Conservation (phyloP, 2,797 vertebrate species). For the Strix occidentalis region DNA sequence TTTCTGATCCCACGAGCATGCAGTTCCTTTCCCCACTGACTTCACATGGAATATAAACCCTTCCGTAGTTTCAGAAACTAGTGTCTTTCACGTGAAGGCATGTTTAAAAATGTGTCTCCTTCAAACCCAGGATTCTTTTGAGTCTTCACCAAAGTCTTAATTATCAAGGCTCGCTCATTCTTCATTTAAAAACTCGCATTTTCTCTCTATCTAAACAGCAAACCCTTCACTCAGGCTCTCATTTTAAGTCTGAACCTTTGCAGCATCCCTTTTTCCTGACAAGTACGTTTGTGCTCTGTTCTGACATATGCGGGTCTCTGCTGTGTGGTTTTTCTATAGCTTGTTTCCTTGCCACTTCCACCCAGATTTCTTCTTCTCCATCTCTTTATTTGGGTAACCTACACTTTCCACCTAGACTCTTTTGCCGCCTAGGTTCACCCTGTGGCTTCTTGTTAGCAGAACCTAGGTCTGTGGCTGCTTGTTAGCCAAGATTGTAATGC, state of each 20-base stretch:
- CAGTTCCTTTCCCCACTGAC: neutral
- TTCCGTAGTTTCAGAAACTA: neutral
- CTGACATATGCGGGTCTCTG: neutral
- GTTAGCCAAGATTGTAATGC: neutral
- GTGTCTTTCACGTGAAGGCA: neutral
- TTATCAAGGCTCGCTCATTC: neutral
- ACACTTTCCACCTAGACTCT: neutral
- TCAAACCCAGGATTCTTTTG: neutral
- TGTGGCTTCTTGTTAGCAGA: neutral
- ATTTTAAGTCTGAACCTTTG: neutral
- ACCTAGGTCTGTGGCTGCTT: neutral
- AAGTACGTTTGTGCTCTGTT: neutral
- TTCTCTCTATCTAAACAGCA: neutral
- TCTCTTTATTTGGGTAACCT: neutral
- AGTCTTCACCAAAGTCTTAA: neutral
- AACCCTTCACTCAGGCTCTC: neutral
- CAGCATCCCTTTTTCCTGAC: neutral
- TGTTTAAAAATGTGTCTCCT: neutral
- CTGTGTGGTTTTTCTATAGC: neutral
- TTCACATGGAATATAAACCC: neutral
- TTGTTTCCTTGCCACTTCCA: neutral
- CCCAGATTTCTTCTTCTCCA: neutral
- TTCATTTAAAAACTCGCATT: neutral
- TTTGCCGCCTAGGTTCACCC: neutral
- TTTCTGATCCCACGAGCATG: fast-evolving